Conservation (phyloP, 2,113 vertebrate species). For the Clinocottus analis region DNA sequence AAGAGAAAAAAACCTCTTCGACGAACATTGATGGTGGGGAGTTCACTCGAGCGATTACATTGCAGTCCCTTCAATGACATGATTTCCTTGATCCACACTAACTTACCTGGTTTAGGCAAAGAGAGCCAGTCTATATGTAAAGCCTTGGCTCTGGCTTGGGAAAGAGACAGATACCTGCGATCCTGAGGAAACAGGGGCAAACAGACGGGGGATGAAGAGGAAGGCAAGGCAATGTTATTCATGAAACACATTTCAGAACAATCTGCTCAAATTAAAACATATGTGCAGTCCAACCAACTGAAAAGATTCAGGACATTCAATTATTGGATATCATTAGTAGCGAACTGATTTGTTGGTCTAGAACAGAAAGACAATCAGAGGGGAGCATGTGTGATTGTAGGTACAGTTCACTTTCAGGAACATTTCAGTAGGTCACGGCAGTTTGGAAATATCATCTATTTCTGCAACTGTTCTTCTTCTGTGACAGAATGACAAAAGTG, state of each 20-base stretch:
- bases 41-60: not conserved
- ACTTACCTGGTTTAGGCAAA: conserved; percentile 84
- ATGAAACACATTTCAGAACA: not conserved
- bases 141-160: conserved; percentile 87
- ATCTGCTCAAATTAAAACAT: not conserved
- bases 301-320: not conserved
- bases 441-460: not conserved
- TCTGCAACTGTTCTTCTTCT: not conserved
- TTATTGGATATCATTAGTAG: not conserved
- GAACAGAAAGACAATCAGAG: not conserved
- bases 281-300: not conserved
- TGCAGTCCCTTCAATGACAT: not conserved
- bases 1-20: too few species aligned
- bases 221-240: not conserved
- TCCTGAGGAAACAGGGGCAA: conserved; percentile 80
- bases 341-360: not conserved
- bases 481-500: not conserved
- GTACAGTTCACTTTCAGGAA: not conserved
- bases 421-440: not conserved
- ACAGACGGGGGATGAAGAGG: not conserved
- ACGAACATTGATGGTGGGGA: too few species aligned
- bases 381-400: not conserved
- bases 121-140: conserved; percentile 88
- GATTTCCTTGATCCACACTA: not conserved
- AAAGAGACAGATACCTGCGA: conserved; percentile 88